Conservation (phyloP, 2,888 invertebrate genomes). For the Aplocera efformata region DNA sequence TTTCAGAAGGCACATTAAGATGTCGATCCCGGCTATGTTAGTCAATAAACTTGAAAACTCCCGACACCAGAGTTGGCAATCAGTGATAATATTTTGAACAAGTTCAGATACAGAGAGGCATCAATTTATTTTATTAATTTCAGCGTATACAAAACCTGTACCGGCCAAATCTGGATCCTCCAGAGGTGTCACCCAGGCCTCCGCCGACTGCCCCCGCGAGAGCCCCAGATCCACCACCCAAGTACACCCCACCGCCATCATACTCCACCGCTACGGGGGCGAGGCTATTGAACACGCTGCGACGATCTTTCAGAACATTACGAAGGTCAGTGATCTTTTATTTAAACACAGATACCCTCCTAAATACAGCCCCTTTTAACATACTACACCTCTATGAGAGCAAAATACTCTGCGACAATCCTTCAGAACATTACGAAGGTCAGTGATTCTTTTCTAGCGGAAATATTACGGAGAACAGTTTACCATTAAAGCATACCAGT, state of each 20-base stretch:
- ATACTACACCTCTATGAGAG: conserved; percentile 95
- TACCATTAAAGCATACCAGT: too few species aligned
- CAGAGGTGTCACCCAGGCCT: conserved; percentile 37
- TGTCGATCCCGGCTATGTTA: too few species aligned
- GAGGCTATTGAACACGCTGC: conserved; percentile 87
- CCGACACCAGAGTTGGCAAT: too few species aligned
- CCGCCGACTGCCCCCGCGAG: conserved; percentile 41
- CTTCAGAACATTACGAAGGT: conserved; percentile 83
- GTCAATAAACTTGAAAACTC: too few species aligned
- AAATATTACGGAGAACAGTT: neutral
- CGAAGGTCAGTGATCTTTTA: conserved; percentile 57
- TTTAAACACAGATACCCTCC: conserved; percentile 87
- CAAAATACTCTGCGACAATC: conserved; percentile 89
- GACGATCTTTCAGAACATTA: conserved; percentile 88
- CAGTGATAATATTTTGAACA: neutral
- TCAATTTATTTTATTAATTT: neutral
- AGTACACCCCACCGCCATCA: conserved; percentile 95
- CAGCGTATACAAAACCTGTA: conserved; percentile 92
- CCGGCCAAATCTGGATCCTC: conserved; percentile 83
- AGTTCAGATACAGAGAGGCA: too few species aligned
- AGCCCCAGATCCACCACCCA: conserved; percentile 89
- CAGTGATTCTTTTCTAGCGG: conserved; percentile 8
- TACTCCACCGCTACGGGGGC: conserved; percentile 96
- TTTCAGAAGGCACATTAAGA: too few species aligned
- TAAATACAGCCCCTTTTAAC: conserved; percentile 97